These are phyloP conservation scores for Apotomis turbidana DNA, from an alignment of 2,888 invertebrate species.

Conservation along the genomic window DNA sequence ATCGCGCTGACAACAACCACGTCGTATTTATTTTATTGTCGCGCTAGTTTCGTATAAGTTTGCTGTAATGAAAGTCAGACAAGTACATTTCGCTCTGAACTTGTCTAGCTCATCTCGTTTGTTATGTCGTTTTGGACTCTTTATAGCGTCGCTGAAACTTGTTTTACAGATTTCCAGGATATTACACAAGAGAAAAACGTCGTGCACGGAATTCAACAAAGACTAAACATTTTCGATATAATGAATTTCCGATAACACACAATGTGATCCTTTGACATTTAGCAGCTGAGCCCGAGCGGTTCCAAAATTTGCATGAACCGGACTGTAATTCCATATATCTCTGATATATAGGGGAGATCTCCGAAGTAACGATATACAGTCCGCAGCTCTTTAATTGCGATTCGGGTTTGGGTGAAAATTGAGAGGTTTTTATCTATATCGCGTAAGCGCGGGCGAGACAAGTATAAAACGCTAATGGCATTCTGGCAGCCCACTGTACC, in stretches of 20 bases:
- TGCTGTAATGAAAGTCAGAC: slow-evolving; percentile 31
- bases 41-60: slow-evolving; percentile 36
- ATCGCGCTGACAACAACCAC: slow-evolving; percentile 30
- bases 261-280: slow-evolving; percentile 4
- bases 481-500: too few relatives aligned
- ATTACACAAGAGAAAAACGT: not conserved
- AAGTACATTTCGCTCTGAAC: slow-evolving; percentile 29
- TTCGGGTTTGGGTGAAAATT: too few relatives aligned
- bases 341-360: too few relatives aligned
- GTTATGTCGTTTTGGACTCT: slow-evolving; percentile 13
- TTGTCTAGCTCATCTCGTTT: slow-evolving; percentile 31
- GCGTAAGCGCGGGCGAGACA: too few relatives aligned
- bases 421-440: too few relatives aligned
- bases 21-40: slow-evolving; percentile 39
- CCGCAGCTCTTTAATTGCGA: too few relatives aligned
- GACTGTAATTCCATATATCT: too few relatives aligned
- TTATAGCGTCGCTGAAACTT: slow-evolving; percentile 20
- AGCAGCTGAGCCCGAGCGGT: slow-evolving; percentile 4
- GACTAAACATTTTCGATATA: not conserved
- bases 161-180: slow-evolving; percentile 9
- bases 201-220: not conserved
- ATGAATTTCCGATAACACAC: not conserved
- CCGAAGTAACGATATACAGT: too few relatives aligned
- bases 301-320: slow-evolving; percentile 18
- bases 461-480: too few relatives aligned